These are phyloP conservation scores for Trochalopteron elliotii DNA, from an alignment of 2,113 vertebrate species.

Conservation along the genomic window DNA sequence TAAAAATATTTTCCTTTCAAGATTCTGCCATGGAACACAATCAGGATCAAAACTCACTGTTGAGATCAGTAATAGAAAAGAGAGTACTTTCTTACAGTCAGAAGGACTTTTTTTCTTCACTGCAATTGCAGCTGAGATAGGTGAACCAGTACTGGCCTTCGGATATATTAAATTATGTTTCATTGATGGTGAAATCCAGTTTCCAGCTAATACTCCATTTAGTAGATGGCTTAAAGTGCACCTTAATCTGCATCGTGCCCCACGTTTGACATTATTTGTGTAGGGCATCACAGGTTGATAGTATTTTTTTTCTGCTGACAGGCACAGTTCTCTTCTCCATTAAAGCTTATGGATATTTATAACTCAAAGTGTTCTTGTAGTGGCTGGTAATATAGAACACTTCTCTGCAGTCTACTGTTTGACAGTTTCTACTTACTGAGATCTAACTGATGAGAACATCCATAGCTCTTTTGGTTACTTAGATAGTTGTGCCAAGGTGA, in stretches of 20 bases:
- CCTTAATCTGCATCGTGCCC: conserved; percentile 62
- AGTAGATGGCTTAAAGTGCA: conserved; percentile 61
- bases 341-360: conserved; percentile 64
- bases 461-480: neutral
- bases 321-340: conserved; percentile 48
- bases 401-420: conserved; percentile 34
- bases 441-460: conserved; percentile 2
- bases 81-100: neutral
- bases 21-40: neutral
- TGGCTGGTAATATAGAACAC: conserved; percentile 30
- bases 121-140: neutral
- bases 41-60: neutral
- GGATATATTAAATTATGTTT: conserved; percentile 52
- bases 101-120: neutral
- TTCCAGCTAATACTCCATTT: conserved; percentile 50
- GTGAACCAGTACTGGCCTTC: conserved; percentile 30
- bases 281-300: conserved; percentile 49
- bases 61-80: neutral
- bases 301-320: conserved; percentile 56
- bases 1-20: conserved; percentile 29
- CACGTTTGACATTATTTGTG: conserved; percentile 58
- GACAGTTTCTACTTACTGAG: conserved; percentile 38
- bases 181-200: conserved; percentile 41
- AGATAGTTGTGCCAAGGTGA: neutral
- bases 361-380: conserved; percentile 39